These are phyloP conservation scores for Aurelia sp. DNA, from an alignment of 30 jellyfish, hydroid and myxozoan genomes.

Conservation along the genomic window DNA sequence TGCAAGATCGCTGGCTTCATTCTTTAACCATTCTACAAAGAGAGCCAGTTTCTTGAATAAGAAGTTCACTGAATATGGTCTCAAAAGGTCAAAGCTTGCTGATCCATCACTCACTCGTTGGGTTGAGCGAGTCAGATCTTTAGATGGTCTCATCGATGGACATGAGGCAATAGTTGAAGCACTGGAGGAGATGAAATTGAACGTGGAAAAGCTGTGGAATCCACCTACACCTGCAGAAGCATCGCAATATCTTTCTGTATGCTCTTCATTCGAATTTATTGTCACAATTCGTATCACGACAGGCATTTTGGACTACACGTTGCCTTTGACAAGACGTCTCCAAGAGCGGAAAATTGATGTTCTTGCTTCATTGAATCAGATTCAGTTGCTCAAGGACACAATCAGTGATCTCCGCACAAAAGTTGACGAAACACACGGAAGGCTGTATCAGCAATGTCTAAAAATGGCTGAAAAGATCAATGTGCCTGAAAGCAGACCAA, in stretches of 20 bases:
- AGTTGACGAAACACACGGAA: slow-evolving; percentile 3
- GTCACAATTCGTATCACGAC: not conserved
- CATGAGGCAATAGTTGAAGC: slow-evolving; percentile 40
- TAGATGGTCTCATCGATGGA: slow-evolving; percentile 38
- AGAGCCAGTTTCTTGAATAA: slow-evolving; percentile 4
- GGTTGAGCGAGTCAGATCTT: slow-evolving; percentile 46
- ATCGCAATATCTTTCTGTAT: not conserved
- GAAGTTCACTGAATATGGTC: slow-evolving; percentile 8
- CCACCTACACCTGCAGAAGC: slow-evolving; percentile 34
- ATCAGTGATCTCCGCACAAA: slow-evolving; percentile 1
- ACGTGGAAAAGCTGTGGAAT: slow-evolving; percentile 14
- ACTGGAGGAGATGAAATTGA: slow-evolving; percentile 39
- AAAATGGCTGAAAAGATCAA: slow-evolving; percentile 22
- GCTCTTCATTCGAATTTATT: slow-evolving; percentile 22
- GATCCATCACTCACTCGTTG: slow-evolving; percentile 48
- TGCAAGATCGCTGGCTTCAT: slow-evolving; percentile 9
- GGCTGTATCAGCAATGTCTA: not conserved
- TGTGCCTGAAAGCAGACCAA: slow-evolving; percentile 22
- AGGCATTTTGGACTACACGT: slow-evolving; percentile 13
- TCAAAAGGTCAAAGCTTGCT: slow-evolving; percentile 29
- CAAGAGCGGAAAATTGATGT: slow-evolving; percentile 27
- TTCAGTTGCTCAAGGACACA: not conserved
- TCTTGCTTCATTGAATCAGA: not conserved
- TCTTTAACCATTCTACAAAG: slow-evolving; percentile 38
- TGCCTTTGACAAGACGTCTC: slow-evolving; percentile 36